Evolutionary conservation across 2,888 invertebrate genomes (phyloP), one percentile per base, ranked within the genome.

Genomic region (Nysson spinosus): DNA sequence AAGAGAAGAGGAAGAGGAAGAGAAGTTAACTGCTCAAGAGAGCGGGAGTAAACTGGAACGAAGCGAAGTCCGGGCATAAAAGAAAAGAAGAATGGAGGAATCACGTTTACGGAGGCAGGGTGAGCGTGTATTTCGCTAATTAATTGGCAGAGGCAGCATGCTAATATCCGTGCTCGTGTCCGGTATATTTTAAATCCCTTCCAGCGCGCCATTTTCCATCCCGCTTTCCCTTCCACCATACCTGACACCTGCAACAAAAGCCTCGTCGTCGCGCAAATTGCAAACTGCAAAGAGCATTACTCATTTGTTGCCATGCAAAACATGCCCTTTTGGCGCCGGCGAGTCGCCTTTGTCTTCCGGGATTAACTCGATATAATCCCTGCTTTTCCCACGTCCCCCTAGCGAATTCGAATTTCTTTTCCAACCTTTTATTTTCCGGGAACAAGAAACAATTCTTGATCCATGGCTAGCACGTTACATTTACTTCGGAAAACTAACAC

Each of bases 281-380:
- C 56, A 55, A 70, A 70, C 67, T 64, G 64, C 49, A 69, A 58
- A 69, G 54, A 60, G 60, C 51, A 69, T 71, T 72, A 63, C 63
- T 66, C 69, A 63, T 72, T 66, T 72, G 65, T 72, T 72, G 47
- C 65, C 72, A 66, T 60, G 54, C 58, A 46, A 30, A 32, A 39
- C 40, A 46, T 4, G 50, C 20, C 37, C 54, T 56, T 65, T 57
- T 44, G 52, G 11, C 11, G n/a, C n/a, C 19, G 9, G 42, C 52
- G 44, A 32, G 61, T 51, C 19, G 24, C 55, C 56, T 69, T 72
- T 72, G 66, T 69, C 58, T 69, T 24, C 32, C 39, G 17, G 66
- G 58, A 72, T 72, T 72, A 72, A 69, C 72, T 60, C 60, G 56
- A 72, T 69, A 58, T 61, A 52, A 19, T 49, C 46, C 58, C 12